Percentiles rank a stretch among this genome's conserved stretches.
Conservation (phyloP, 2,888 invertebrate species). For the Gandaritis pyraliata region DNA sequence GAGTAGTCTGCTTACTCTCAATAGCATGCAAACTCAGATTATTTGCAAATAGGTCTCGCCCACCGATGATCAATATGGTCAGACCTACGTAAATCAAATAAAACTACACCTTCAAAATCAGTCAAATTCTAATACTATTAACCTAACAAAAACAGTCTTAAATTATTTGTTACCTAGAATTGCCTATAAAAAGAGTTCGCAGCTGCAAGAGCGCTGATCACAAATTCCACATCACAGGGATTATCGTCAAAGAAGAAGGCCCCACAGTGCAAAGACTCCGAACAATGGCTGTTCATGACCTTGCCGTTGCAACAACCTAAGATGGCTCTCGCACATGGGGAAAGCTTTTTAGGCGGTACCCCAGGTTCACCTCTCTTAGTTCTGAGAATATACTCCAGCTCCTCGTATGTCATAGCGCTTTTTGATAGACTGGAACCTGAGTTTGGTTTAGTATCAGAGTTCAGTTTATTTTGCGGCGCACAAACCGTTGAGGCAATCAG, state of each 20-base stretch:
- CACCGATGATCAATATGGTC: neutral
- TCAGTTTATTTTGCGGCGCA: constrained; percentile 51
- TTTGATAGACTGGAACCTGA: constrained; percentile 59
- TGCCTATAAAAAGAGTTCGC: constrained; percentile 71
- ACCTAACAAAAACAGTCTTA: constrained; percentile 18
- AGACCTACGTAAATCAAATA: neutral
- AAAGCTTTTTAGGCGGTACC: constrained; percentile 62
- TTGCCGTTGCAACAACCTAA: constrained; percentile 87
- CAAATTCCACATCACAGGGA: constrained; percentile 87
- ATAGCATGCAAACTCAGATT: too few species aligned
- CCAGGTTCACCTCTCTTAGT: constrained; percentile 51
- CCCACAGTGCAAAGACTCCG: constrained; percentile 88
- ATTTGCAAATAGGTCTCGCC: too few species aligned
- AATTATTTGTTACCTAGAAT: constrained; percentile 47
- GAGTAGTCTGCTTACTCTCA: too few species aligned
- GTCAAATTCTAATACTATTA: constrained; percentile 12
- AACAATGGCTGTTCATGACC: constrained; percentile 85
- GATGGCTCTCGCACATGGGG: constrained; percentile 90
- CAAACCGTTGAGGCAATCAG: constrained; percentile 49
- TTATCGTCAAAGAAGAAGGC: constrained; percentile 90
- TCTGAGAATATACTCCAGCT: constrained; percentile 63
- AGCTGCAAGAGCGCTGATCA: constrained; percentile 82
- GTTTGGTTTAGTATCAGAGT: constrained; percentile 46
- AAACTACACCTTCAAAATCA: constrained; percentile 12
- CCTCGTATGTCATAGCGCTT: constrained; percentile 65